A percentile compares a stretch with the other conserved stretches of the same genome.
phyloP scores from a whole-genome alignment of 2,797 vertebrate species.

The Anabacerthia variegaticeps region DNA sequence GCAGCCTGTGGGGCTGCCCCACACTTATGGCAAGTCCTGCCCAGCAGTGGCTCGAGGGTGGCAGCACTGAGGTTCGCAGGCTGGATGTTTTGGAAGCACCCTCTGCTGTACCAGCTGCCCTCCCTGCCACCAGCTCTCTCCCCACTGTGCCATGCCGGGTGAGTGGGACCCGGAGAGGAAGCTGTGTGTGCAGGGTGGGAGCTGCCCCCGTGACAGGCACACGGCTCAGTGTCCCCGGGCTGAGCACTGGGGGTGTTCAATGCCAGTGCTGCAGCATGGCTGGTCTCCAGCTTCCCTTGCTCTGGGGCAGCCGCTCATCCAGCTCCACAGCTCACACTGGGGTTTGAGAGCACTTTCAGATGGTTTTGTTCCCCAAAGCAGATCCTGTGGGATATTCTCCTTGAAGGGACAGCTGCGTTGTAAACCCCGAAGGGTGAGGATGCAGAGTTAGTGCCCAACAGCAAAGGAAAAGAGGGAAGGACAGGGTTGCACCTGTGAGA shows the following conservation, averaged over 20 bases:
- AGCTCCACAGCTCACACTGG: accelerated
- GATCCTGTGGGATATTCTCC: neutral
- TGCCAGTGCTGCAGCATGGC: accelerated
- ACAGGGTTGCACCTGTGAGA: accelerated
- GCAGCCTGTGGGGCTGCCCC: neutral
- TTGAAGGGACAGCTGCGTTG: neutral
- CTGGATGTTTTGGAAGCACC: neutral
- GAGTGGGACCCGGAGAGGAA: accelerated
- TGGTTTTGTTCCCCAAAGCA: neutral
- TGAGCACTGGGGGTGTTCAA: accelerated
- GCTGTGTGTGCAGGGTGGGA: accelerated
- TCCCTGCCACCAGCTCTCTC: neutral
- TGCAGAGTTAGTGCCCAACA: neutral
- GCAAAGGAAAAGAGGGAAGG: neutral
- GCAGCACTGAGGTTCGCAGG: too few relatives aligned
- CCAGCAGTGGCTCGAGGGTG: neutral
- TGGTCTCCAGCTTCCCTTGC: neutral
- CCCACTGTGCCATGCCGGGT: accelerated
- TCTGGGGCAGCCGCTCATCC: accelerated
- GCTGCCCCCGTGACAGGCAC: accelerated
- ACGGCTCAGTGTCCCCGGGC: accelerated
- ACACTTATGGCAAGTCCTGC: neutral
- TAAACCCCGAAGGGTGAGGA: neutral
- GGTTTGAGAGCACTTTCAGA: accelerated
- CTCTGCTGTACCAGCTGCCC: accelerated